phyloP scores from a whole-genome alignment of 2,113 vertebrate species.

The Prietella phreatophila region DNA sequence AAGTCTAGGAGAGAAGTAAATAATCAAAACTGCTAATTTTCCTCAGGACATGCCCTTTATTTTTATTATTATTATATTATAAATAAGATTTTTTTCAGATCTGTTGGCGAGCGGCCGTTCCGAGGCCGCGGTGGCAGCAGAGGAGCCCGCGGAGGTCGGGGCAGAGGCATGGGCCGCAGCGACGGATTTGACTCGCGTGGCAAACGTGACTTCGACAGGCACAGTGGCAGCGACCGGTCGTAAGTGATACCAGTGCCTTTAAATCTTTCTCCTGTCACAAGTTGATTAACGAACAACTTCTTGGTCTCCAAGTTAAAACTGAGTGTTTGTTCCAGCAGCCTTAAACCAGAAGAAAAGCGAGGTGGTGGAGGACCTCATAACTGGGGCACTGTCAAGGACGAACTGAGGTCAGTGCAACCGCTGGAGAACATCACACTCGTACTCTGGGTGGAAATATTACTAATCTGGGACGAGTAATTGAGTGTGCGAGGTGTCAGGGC shows the following conservation, averaged over 20 bases:
- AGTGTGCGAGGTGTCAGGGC: background rate
- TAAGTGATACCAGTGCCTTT: slow-evolving; percentile 74
- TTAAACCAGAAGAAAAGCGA: slow-evolving; percentile 96
- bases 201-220: slow-evolving; percentile 97
- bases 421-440: background rate
- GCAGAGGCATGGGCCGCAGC: slow-evolving; percentile 87
- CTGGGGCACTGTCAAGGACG: slow-evolving; percentile 99
- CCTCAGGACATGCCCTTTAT: background rate
- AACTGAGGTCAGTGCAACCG: slow-evolving; percentile 80
- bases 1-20: background rate
- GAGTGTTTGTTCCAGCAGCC: slow-evolving; percentile 91
- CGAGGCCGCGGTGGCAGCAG: slow-evolving; percentile 84
- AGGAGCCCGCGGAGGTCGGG: slow-evolving; percentile 85
- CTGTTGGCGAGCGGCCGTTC: slow-evolving; percentile 83
- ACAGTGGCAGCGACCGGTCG: slow-evolving; percentile 97
- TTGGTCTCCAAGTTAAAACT: slow-evolving; percentile 41
- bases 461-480: background rate
- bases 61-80: background rate
- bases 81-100: slow-evolving; percentile 68
- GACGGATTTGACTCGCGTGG: slow-evolving; percentile 96
- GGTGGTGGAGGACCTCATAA: slow-evolving; percentile 97
- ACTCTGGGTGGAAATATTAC: background rate
- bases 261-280: background rate
- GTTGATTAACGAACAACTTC: background rate
- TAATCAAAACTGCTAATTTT: background rate